A percentile compares a stretch with the other conserved stretches of the same genome.
These are phyloP conservation scores for Drosophila nigrodunni DNA, from an alignment of 1,140 invertebrate species.

Conservation along the genomic window DNA sequence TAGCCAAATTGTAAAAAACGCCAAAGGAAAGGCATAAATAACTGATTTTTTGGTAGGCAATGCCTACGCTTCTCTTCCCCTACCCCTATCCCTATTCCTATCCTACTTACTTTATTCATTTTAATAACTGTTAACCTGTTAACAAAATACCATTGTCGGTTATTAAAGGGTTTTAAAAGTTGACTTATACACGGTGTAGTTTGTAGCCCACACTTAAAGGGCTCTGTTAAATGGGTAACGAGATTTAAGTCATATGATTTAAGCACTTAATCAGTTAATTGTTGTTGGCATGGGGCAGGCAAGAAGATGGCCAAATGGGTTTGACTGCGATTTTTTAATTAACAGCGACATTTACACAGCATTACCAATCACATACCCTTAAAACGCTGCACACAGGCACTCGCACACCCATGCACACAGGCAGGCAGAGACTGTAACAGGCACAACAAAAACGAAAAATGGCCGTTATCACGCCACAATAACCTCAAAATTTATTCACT, in stretches of 20 bases:
- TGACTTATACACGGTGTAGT: not conserved
- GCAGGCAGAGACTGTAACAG: not conserved
- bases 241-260: conserved; percentile 67
- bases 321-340: conserved; percentile 73
- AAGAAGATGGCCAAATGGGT: conserved; percentile 30
- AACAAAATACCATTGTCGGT: no score
- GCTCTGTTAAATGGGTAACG: conserved; percentile 31
- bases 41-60: no score
- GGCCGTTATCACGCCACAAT: conserved; percentile 84
- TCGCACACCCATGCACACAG: not conserved
- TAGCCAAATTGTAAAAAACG: no score
- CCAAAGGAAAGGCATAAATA: no score
- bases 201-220: not conserved
- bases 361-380: conserved; percentile 53
- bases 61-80: no score
- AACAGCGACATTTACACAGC: conserved; percentile 80
- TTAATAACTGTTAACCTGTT: no score
- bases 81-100: no score
- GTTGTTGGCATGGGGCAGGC: conserved; percentile 53
- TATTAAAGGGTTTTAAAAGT: not conserved
- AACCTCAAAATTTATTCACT: conserved; percentile 84
- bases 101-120: no score
- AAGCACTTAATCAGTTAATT: conserved; percentile 81
- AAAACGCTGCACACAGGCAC: not conserved
- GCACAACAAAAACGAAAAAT: conserved; percentile 68